phyloP scores from a whole-genome alignment of 2,888 invertebrate genomes.

The Meloe dianella region DNA sequence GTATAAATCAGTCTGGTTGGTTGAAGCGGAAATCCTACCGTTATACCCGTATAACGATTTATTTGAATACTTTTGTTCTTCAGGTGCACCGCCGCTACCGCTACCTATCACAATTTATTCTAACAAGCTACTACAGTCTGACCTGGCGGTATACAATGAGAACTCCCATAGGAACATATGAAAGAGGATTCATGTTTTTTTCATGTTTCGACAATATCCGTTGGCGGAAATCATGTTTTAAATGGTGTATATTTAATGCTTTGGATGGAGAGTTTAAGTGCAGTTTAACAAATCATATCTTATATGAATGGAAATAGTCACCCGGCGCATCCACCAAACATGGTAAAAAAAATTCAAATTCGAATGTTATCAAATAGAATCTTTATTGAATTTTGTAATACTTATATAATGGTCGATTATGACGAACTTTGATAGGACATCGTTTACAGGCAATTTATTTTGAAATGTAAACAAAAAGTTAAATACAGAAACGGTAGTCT shows the following conservation, averaged over 20 bases:
- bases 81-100: not conserved
- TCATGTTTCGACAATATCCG: constrained; percentile 9
- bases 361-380: not conserved
- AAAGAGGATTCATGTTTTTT: constrained; percentile 14
- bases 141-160: not conserved
- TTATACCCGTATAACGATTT: constrained; percentile 47
- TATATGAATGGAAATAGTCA: not conserved
- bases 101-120: constrained; percentile 5
- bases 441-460: constrained; percentile 2
- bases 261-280: not conserved
- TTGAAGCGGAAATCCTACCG: constrained; percentile 44
- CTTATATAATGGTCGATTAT: not conserved
- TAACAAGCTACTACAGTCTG: not conserved
- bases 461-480: constrained; percentile 1
- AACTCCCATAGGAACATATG: constrained; percentile 11
- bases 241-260: not conserved
- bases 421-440: not conserved
- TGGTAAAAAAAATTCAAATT: not conserved
- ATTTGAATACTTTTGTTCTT: constrained; percentile 41
- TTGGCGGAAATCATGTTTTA: constrained; percentile 12
- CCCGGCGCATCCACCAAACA: constrained; percentile 16
- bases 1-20: constrained; percentile 46
- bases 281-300: not conserved
- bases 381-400: not conserved
- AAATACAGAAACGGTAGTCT: not conserved